Evolutionary conservation across 2,888 invertebrate genomes (phyloP), one percentile per base, ranked within the genome.

Genomic region (Megaustenia siamemsis): DNA sequence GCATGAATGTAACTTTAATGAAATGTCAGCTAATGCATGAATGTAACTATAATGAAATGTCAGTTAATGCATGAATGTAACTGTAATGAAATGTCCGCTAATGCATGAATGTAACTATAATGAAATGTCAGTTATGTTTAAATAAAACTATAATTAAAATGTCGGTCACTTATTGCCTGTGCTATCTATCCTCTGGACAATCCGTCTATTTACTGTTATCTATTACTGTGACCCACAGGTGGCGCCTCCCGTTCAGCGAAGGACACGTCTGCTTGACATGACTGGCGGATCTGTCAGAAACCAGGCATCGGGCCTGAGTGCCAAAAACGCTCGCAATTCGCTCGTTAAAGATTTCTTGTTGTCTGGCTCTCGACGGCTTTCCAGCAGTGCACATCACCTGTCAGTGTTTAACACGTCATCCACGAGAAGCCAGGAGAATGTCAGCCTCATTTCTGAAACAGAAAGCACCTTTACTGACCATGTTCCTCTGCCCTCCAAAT

Each of bases 381-480:
- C 66, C 4, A 60, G 45, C 28, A 56, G 78, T 28, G 38, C 78
- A 15, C 32, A 43, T 45, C 63, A 63, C 1, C 28, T 69, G 53
- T 69, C 69, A 18, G 32, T 82, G 5, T 71, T 56, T 49, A 40
- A 24, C n/a, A 0, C 82, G 10, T 56, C 60, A 1, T 43, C 73
- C 15, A 21, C 60, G 3, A 10, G 71, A 38, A 82, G 73, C 24
- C 56, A 82, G 4, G 71, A 71, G 38, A 53, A 56, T 40, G 60
- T 73, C 43, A 28, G 43, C 6, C 21, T 56, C n/a, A 56, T 24
- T 40, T 49, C 40, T 0, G 6, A 71, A 0, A 40, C 28, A 21
- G 82, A 82, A 24, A 80, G 69, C 8, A 24, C 53, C n/a, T 68
- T 69, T 18, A 40, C 49, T 24, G 69, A 68, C 1, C 32, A 49